Evolutionary conservation across 2,113 vertebrate species (phyloP), one percentile per base, ranked within the genome.

Genomic region (Phylloscopus whistleri): DNA sequence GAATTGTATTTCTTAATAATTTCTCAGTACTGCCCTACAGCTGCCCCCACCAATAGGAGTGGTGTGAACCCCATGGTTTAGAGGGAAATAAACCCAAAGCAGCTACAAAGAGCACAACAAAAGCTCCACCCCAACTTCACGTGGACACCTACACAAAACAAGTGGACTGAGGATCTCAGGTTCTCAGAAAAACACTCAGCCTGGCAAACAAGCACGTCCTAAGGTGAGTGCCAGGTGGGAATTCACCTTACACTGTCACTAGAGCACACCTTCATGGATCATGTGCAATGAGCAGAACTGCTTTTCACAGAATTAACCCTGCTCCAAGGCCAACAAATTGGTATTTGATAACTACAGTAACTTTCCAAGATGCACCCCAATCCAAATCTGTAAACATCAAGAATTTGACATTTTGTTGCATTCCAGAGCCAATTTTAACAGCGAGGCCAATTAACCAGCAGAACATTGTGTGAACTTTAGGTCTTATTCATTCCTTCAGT

Each of bases 281-380:
- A 41, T 0, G 3, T 11, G 51, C 64, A 51, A 21, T 1, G 3
- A 13, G 51, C 84, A 35, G 43, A 12, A 21, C 1, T 56, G 69
- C 27, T 48, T 72, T 17, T 31, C 26, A 90, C 60, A 75, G 28
- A 90, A 16, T 23, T 13, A 73, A 19, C 31, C 49, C 72, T 1
- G 2, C 30, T 56, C 59, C 20, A 11, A 80, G 19, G 33, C 3
- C 0, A 84, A 62, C 33, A 41, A 46, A 37, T 19, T 35, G 33
- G 21, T 24, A 75, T 59, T 52, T 68, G 33, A 3, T 66, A 24
- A 56, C 48, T 48, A 66, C 75, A 86, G 33, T 11, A 78, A 58
- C 41, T 72, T 82, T 49, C 28, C 77, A 49, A 76, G 21, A 41
- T 0, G 0, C 18, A 46, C 33, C 58, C 41, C 66, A 30, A 33